Base-by-base conservation (phyloP, 2,797 vertebrate species). In the Hemitrygon akajei region DNA sequence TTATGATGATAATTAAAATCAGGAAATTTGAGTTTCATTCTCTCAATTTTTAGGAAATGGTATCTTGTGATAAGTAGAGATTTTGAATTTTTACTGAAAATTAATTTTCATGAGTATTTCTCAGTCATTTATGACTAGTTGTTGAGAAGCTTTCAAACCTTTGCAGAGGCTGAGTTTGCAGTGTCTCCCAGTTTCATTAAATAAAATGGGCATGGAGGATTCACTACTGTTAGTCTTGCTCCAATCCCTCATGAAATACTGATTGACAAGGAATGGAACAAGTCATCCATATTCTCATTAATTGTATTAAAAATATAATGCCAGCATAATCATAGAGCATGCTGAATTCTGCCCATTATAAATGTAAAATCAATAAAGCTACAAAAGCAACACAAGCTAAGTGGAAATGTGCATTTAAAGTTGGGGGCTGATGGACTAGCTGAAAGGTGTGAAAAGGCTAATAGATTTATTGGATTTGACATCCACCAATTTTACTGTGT, bases 391-490 rank as follows among this genome's bases (percentile, higher is more conserved):
- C n/a, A 20, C 7, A 22, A 34, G n/a, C 63, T 25, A 25, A 89
- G 86, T 69, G n/a, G n/a, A 37, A 66, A 69, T 89, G 63, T 69
- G 63, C n/a, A 56, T 69, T 66, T 89, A 25, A 34, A 66, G n/a
- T 18, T 9, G 14, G 60, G 60, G 14, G 30, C n/a, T 87, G 60
- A 63, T 87, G 84, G 30, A 66, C 30, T 34, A 18, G 84, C 84
- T 89, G 86, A 89, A 89, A 89, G 86, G 86, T 69, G 86, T 69
- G 86, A 69, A 69, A 89, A 89, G 86, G 60, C 34, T 37, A 89
- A 22, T 63, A 66, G 18, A 89, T 69, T 89, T 89, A 63, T 69
- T 37, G n/a, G n/a, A 37, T 69, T 37, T 89, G 86, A 25, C 86
- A 69, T 66, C 9, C 66, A 37, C 60, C n/a, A 37, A 66, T 89